Evolutionary conservation across 2,113 vertebrate species (phyloP).

Genomic region (Oreotragus oreotragus): DNA sequence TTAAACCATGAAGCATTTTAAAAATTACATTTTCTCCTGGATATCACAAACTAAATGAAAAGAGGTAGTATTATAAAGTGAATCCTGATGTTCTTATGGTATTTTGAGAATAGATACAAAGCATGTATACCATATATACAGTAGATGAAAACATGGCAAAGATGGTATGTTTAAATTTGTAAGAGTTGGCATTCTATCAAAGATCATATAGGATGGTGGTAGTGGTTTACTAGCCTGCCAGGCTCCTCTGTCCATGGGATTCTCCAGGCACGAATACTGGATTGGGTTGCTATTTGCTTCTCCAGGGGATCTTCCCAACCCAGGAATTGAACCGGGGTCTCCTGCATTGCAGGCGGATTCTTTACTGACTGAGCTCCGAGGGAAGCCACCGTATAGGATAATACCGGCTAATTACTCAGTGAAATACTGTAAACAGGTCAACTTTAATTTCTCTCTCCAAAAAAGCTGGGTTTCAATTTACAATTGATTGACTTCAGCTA

Average conservation of each 20-base stretch:
- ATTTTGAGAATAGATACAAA: constrained; percentile 14
- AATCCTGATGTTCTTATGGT: not conserved
- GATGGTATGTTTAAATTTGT: not conserved
- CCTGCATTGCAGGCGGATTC: not conserved
- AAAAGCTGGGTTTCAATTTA: not conserved
- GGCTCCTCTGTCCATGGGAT: not conserved
- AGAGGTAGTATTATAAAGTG: not conserved
- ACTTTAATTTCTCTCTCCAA: constrained; percentile 13
- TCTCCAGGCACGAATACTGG: not conserved
- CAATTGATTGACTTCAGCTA: not conserved
- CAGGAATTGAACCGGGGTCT: not conserved
- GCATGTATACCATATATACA: not conserved
- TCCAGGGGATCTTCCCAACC: not conserved
- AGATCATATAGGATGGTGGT: not conserved
- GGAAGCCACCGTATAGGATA: not conserved
- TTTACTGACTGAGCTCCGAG: not conserved
- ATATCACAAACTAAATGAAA: constrained; percentile 32
- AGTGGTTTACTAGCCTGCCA: not conserved
- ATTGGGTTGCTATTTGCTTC: not conserved
- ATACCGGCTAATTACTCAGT: not conserved
- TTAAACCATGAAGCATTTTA: constrained; percentile 26
- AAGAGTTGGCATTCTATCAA: not conserved
- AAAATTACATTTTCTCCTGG: not conserved
- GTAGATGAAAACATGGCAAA: not conserved
- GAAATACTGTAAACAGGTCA: not conserved